A percentile compares a stretch with the other conserved stretches of the same genome.
phyloP scores from a whole-genome alignment of 1,140 invertebrate genomes.

The Drosophila hydei region DNA sequence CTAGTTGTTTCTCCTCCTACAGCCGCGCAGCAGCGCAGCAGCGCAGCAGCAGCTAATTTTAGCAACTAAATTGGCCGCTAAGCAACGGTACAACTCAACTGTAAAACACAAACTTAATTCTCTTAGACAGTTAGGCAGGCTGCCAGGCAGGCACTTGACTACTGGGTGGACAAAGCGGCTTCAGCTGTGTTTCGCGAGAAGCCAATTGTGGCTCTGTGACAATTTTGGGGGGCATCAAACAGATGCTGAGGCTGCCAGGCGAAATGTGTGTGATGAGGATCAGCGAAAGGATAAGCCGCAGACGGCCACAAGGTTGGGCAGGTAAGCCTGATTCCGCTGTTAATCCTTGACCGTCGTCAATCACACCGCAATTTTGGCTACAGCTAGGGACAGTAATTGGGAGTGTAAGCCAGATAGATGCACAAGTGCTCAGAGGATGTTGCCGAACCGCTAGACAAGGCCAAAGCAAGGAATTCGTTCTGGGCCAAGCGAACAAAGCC shows the following conservation, averaged over 20 bases:
- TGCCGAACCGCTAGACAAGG: slow-evolving; percentile 64
- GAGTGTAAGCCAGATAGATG: slow-evolving; percentile 3
- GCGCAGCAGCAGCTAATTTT: slow-evolving; percentile 4
- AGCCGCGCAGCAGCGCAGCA: too few species aligned
- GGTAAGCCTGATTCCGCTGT: neutral
- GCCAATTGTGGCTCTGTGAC: slow-evolving; percentile 18
- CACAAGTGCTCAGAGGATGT: slow-evolving; percentile 57
- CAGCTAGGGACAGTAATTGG: slow-evolving; percentile 9
- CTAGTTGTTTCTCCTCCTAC: neutral
- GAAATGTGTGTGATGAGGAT: slow-evolving; percentile 78
- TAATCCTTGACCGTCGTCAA: slow-evolving; percentile 64
- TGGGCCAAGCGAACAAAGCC: slow-evolving; percentile 32
- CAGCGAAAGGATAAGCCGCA: slow-evolving; percentile 34
- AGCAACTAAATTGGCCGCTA: slow-evolving; percentile 12
- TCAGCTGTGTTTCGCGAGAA: slow-evolving; percentile 6
- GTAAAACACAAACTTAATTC: slow-evolving; percentile 76
- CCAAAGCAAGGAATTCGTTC: slow-evolving; percentile 58
- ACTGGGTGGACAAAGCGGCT: slow-evolving; percentile 44
- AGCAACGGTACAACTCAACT: slow-evolving; percentile 71
- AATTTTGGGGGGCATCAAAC: slow-evolving; percentile 43
- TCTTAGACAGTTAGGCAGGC: slow-evolving; percentile 51
- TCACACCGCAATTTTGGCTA: slow-evolving; percentile 43
- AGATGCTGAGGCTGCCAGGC: slow-evolving; percentile 35
- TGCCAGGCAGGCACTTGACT: slow-evolving; percentile 58
- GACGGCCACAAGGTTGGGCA: slow-evolving; percentile 24